Base-by-base conservation (phyloP, 2,113 vertebrate species). In the Carassius carassius region DNA sequence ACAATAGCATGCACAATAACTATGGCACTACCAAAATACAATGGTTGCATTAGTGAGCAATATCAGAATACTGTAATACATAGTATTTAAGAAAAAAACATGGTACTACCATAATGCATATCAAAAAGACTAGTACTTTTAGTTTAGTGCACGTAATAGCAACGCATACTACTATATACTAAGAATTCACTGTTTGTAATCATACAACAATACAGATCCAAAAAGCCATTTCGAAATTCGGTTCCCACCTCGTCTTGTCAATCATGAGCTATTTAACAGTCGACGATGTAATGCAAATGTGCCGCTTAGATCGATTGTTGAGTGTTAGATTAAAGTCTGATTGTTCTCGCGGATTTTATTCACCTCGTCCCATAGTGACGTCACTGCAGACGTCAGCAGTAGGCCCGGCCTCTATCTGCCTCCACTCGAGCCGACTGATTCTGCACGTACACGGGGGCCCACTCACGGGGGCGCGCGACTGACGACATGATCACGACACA, bases 381-480 rank as follows among this genome's bases (percentile, higher is more conserved):
- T 86, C 82, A 78, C 19, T 3, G 37, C 25, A 19, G 13, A 25
- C 23, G 77, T 58, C 17, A 8, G 10, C 35, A 37, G 5, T 3
- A 25, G 25, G 9, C 19, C 14, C 47, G 1, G n/a, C 44, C 25
- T 21, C 49, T 21, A 11, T 74, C 49, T 19, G 44, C 84, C 78
- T 76, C 77, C 87, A 82, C 82, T 16, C 16, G 19, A 1, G 19
- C 62, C n/a, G n/a, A 21, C 21, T 5, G 35, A 67, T 79, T 85
- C 83, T 63, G 87, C 87, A 89, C 87, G 87, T 89, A 86, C 85
- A 51, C 85, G 75, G 82, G 77, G 77, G 19, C 82, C 82, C 21
- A 54, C 14, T 17, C 56, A 10, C 32, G 17, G 85, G 85, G 47
- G 3, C 10, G 51, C 25, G 72, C 73, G 21, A 72, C 80, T 0